A percentile compares a stretch with the other conserved stretches of the same genome.
Evolutionary conservation across 2,113 vertebrate genomes (phyloP).

Genomic region (Albula glossodonta): DNA sequence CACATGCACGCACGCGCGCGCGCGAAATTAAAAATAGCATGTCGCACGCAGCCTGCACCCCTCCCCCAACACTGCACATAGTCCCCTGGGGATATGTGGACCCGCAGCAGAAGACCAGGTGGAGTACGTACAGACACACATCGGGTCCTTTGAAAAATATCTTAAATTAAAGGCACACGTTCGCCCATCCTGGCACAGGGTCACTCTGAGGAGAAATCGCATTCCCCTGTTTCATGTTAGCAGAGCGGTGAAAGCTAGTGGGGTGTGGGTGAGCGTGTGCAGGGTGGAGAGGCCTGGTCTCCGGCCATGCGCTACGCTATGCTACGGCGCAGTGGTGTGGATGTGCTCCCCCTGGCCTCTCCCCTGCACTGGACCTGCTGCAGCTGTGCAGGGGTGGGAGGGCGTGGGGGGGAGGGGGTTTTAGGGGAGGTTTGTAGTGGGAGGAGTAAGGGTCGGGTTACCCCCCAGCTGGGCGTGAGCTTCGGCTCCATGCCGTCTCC

Average conservation of each 20-base stretch:
- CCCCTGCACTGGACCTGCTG: too few relatives aligned
- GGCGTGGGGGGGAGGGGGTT: too few relatives aligned
- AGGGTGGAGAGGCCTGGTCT: too few relatives aligned
- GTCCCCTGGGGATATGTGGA: not conserved
- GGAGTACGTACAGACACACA: not conserved
- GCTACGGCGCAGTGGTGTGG: too few relatives aligned
- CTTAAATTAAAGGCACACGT: not conserved
- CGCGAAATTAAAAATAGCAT: conserved; percentile 17
- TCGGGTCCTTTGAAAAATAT: not conserved
- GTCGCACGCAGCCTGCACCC: not conserved
- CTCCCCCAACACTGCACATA: conserved; percentile 4
- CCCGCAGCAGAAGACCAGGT: conserved; percentile 8
- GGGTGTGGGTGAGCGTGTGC: too few relatives aligned
- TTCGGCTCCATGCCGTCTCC: too few relatives aligned
- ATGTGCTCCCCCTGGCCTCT: too few relatives aligned
- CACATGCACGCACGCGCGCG: not conserved
- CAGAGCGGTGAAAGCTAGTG: too few relatives aligned
- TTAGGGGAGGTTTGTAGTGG: too few relatives aligned
- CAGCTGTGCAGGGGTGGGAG: not conserved
- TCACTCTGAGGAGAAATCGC: too few relatives aligned
- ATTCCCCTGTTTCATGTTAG: too few relatives aligned
- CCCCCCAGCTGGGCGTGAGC: not conserved
- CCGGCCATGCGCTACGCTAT: too few relatives aligned
- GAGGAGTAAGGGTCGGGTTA: not conserved
- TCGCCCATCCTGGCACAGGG: not conserved